Base-by-base conservation (phyloP, 92 coral and sea anemone genomes). In the Palythoa caribaeorum region DNA sequence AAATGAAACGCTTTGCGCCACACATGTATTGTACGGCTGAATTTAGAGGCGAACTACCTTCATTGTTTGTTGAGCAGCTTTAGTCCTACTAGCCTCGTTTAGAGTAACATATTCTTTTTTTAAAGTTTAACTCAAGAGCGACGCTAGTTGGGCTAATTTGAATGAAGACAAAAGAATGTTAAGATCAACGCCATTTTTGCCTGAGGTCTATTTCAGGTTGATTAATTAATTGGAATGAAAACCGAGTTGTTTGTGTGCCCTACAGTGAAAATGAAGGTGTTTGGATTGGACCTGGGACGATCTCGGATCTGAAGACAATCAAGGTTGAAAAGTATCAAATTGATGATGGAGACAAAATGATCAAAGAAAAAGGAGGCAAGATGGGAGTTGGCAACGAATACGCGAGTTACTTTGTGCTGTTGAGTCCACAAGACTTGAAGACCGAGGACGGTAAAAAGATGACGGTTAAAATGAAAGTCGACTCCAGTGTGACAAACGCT, bases 341-440 rank as follows among this genome's bases (percentile, higher is more conserved):
- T 4, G 98, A 91, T 1, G 95, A 94, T 5, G 99, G 99, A 9
- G 92, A 97, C 63, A 78, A 84, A 35, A 90, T 92, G 95, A 90
- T 95, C 11, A 88, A 93, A 38, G 86, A 87, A 15, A 91, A 88
- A 87, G 98, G 95, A 13, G 99, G 96, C 39, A 91, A 91, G 62
- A 93, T 97, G 90, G 96, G 95, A 53, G 97, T 97, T 2, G 99
- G 99, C n/a, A 90, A 87, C 57, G 93, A 89, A 53, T 97, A 97
- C 57, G 99, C 99, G 15, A 97, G 99, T 47, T 92, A 94, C 80
- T 95, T 95, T 89, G 20, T 97, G 51, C 76, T 89, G 1, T 78
- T 97, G n/a, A 90, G 89, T 44, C 99, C 99, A n/a, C 98, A 97
- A 74, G 79, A 92, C 13, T 78, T 95, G 69, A 65, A 86, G 63